Base-by-base conservation (phyloP, 2,888 invertebrate genomes). In the Plutella xylostella region DNA sequence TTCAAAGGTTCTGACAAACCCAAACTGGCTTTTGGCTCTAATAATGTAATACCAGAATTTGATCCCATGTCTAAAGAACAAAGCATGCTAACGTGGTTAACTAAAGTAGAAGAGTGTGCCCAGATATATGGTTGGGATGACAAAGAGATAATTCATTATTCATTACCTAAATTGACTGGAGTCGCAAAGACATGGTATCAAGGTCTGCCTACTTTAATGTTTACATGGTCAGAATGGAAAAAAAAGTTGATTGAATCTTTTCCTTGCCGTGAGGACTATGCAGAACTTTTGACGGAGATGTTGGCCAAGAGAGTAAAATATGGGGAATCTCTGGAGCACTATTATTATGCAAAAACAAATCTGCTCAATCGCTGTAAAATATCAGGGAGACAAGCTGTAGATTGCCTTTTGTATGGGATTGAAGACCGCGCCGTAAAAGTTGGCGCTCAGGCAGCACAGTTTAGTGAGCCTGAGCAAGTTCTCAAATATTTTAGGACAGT, bases 281-380 rank as follows among this genome's bases (percentile, higher is more conserved):
- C n/a, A n/a, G n/a, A n/a, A n/a, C 54, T 4, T 56, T 56, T 52
- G 9, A 50, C 50, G 1, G 50, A 51, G 12, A 55, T 54, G 54
- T 38, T 54, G 3, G 12, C 15, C 9, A 52, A 48, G 18, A 43
- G 18, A 11, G 50, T 41, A 2, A 25, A 25, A n/a, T 53, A 46
- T 25, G 51, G 50, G 0, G 54, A 56, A 9, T 48, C 53, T 0
- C 17, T 51, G 3, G 56, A 35, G 17, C 35, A 18, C 7, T 35
- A 35, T 35, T 35, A 35, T 35, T 35, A 35, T 18, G 18, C 18
- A 9, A 35, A 35, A 12, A 12, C 18, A 4, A 35, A 18, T 18
- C 35, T 51, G 49, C 41, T 39, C 45, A 55, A 28, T 17, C 30
- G 11, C 53, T 55, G 54, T 37, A 48, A 6, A n/a, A 53, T 56